phyloP scores from a whole-genome alignment of 2,888 invertebrate species.

The Rhagonycha lutea region DNA sequence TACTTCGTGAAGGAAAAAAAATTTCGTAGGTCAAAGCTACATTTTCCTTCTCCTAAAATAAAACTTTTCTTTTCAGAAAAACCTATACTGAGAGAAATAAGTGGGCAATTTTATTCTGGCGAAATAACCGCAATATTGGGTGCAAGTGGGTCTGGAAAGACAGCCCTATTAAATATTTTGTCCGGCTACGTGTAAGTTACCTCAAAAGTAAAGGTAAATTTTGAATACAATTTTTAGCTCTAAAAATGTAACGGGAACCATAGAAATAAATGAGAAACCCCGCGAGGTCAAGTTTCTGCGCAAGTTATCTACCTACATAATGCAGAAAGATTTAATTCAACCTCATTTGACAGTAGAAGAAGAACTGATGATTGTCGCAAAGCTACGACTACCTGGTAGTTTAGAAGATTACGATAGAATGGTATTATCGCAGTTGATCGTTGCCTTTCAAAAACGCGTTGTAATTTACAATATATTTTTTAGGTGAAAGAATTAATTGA shows the following conservation, averaged over 20 bases:
- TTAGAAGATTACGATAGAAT: neutral
- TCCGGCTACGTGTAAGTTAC: constrained; percentile 74
- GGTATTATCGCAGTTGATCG: no score
- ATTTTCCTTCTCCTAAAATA: neutral
- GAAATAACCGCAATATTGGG: constrained; percentile 75
- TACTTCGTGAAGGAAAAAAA: constrained; percentile 57
- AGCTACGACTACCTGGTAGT: neutral
- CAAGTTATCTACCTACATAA: neutral
- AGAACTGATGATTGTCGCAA: neutral
- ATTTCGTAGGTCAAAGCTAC: constrained; percentile 35
- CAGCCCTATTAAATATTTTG: constrained; percentile 74
- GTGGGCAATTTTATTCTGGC: constrained; percentile 65
- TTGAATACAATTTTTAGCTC: neutral
- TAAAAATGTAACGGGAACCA: neutral
- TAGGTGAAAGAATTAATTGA: neutral
- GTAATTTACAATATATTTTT: neutral
- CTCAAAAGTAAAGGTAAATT: neutral
- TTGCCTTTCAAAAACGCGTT: no score
- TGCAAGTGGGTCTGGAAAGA: constrained; percentile 78
- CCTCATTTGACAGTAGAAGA: neutral
- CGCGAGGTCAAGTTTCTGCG: neutral
- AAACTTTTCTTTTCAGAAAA: constrained; percentile 49
- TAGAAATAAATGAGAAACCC: neutral
- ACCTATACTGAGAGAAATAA: constrained; percentile 60
- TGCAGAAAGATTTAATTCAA: neutral